Percentiles rank a stretch among this genome's conserved stretches.
Conservation (phyloP, 2,113 vertebrate species). For the Colaptes auratus region DNA sequence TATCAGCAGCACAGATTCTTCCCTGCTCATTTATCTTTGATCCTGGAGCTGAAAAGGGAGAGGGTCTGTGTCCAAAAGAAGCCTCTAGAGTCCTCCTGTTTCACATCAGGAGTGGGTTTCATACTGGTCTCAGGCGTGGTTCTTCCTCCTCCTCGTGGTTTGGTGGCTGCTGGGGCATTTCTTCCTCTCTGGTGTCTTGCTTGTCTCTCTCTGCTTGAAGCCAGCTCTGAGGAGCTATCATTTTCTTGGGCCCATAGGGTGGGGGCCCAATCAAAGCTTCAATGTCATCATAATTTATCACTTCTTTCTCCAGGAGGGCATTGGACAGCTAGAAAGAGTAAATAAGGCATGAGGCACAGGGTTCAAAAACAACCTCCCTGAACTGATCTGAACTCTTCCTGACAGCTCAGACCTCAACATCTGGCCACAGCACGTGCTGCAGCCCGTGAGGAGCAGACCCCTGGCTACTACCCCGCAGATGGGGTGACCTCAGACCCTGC, state of each 20-base stretch:
- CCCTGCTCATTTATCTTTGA: background rate
- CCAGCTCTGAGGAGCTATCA: slow-evolving; percentile 93
- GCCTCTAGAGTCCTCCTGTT: background rate
- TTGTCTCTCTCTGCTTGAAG: slow-evolving; percentile 89
- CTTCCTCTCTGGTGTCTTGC: slow-evolving; percentile 86
- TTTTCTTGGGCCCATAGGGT: slow-evolving; percentile 91
- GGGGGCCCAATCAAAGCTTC: slow-evolving; percentile 90
- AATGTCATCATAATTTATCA: slow-evolving; percentile 95
- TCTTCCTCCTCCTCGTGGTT: slow-evolving; percentile 74
- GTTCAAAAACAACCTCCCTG: background rate
- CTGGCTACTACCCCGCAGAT: fast-evolving
- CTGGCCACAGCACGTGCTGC: background rate
- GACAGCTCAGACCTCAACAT: background rate
- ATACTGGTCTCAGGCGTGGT: slow-evolving; percentile 70
- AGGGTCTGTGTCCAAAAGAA: background rate
- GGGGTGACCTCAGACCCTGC: background rate
- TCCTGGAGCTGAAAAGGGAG: background rate
- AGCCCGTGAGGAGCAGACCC: background rate
- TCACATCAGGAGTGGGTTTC: background rate
- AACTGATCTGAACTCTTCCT: background rate
- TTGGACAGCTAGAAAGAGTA: slow-evolving; percentile 83
- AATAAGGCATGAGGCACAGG: background rate
- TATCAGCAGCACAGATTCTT: background rate
- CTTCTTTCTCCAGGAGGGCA: slow-evolving; percentile 91
- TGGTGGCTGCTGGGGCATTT: slow-evolving; percentile 66